Evolutionary conservation across 35 echinoderm and acorn worm genomes (phyloP).

Genomic region (Ptychodera flava): DNA sequence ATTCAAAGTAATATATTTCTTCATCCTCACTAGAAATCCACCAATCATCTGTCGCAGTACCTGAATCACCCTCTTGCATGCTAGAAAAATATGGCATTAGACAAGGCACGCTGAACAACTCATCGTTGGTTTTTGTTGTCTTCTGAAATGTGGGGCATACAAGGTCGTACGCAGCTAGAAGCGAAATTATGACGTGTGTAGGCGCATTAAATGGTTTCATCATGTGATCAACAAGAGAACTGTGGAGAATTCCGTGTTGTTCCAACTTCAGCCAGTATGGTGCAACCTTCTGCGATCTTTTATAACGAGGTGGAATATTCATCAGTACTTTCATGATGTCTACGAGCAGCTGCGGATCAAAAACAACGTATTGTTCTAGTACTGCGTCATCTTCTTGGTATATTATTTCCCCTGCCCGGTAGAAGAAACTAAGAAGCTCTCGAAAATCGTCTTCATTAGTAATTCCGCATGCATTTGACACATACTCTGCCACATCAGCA

Average conservation of each 20-base stretch:
- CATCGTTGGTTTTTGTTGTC: background rate
- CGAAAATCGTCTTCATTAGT: background rate
- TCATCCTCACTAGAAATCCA: background rate
- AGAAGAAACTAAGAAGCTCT: constrained; percentile 15
- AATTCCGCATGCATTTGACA: background rate
- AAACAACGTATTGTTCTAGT: constrained; percentile 11
- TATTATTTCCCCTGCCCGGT: constrained; percentile 24
- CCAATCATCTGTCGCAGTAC: background rate
- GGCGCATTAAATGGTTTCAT: background rate
- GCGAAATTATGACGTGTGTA: background rate
- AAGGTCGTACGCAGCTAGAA: background rate
- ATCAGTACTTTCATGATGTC: constrained; percentile 24
- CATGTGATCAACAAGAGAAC: constrained; percentile 17
- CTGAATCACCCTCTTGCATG: background rate
- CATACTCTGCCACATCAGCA: constrained; percentile 9
- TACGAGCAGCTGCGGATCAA: constrained; percentile 30
- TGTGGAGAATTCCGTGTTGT: constrained; percentile 5
- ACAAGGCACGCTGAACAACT: background rate
- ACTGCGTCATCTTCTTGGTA: constrained; percentile 13
- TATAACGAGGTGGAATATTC: background rate
- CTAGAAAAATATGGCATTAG: background rate
- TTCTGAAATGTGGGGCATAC: background rate
- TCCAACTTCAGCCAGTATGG: constrained; percentile 14
- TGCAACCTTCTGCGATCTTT: constrained; percentile 8
- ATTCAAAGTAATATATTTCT: constrained; percentile 32